Evolutionary conservation across 2,113 vertebrate species (phyloP), one percentile per base, ranked within the genome.

Genomic region (Eulemur rufifrons): DNA sequence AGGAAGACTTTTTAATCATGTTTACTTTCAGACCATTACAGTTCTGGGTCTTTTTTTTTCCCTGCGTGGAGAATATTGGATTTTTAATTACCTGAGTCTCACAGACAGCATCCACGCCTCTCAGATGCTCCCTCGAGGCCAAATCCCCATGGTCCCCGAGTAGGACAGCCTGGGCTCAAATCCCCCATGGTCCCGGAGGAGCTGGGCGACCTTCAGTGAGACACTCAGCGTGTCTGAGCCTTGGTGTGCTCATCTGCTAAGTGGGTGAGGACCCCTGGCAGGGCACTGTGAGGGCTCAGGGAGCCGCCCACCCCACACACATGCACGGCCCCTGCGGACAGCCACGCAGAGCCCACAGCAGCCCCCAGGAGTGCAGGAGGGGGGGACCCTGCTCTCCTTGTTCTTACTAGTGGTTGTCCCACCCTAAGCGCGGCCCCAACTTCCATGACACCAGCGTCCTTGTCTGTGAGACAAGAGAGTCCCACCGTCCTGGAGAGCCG

Each of bases 1-100:
- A 91, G 37, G 78, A 89, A 95, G 91, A 89, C 56, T 42, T 92
- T 92, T 86, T 86, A 89, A 97, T 94, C 93, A 96, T 97, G 93
- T 93, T 95, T 96, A 83, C 82, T 94, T 87, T 94, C 61, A 93
- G 63, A 52, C 37, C 66, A 61, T 89, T 32, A 20, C 86, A 47
- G 25, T 91, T 89, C 47, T 52, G 50, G 6, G 11, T 63, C 64
- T 86, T 78, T 76, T 88, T 89, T 61, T 61, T 29, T 4, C 10
- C 37, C 45, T 91, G 80, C 34, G 7, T n/a, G 18, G 61, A 91
- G 90, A 86, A 95, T 86, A 93, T 13, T 80, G 74, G 29, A 66
- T 96, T 92, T 96, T 91, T 95, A 96, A 96, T 97, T 96, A 95
- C 73, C 17, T 86, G 6, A 91, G 84, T 74, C 84, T 90, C 39